Percentiles rank a stretch among this genome's conserved stretches.
Evolutionary conservation across 2,797 vertebrate genomes (phyloP).

Genomic region (Cygnus olor): DNA sequence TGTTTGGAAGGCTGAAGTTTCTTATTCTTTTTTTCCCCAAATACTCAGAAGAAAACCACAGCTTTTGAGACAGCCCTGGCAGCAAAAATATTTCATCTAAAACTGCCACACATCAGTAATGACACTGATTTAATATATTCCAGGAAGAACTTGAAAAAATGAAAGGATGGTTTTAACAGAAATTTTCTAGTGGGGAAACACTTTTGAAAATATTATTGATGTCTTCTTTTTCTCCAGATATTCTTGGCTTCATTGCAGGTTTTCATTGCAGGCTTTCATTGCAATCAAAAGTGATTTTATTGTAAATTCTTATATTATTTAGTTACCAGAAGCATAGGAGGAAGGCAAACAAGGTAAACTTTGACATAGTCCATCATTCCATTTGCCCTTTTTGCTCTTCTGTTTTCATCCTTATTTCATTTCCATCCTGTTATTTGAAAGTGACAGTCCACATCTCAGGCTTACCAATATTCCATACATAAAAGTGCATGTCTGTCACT

Average conservation of each 20-base stretch:
- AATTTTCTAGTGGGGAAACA: not conserved
- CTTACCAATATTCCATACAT: not conserved
- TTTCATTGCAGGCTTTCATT: not conserved
- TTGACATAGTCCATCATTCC: not conserved
- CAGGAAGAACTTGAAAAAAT: not conserved
- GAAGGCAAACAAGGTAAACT: not conserved
- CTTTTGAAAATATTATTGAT: not conserved
- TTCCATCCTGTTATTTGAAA: not conserved
- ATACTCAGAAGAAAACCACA: not conserved
- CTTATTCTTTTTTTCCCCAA: constrained; percentile 7
- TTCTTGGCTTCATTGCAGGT: not conserved
- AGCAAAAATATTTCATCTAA: not conserved
- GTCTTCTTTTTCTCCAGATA: not conserved
- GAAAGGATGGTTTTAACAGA: not conserved
- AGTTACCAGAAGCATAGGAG: not conserved
- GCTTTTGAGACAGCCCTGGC: constrained; percentile 13
- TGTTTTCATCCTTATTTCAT: not conserved
- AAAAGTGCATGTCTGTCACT: not conserved
- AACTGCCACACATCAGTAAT: not conserved
- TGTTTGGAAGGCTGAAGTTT: constrained; percentile 6
- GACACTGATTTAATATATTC: not conserved
- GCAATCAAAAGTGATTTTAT: not conserved
- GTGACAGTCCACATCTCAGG: not conserved
- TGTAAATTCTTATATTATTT: not conserved
- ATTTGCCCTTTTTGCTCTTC: not conserved